Percentiles rank a stretch among this genome's conserved stretches.
These are phyloP conservation scores for Coregonus suidteri DNA, from an alignment of 2,797 vertebrate genomes.

Conservation along the genomic window DNA sequence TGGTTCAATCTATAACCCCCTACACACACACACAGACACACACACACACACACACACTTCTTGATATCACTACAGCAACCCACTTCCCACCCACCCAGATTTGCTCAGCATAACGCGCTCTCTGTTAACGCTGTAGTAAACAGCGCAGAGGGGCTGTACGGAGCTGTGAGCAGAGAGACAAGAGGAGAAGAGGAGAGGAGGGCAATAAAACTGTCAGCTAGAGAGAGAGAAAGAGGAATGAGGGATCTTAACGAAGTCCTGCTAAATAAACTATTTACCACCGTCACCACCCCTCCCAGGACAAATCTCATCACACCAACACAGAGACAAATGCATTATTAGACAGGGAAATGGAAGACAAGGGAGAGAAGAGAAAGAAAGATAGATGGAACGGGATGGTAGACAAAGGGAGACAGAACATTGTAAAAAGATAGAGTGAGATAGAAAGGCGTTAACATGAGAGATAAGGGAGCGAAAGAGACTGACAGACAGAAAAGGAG, in stretches of 20 bases:
- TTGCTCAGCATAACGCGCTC: slow-evolving; percentile 52
- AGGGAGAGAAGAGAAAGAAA: slow-evolving; percentile 24
- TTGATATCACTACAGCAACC: slow-evolving; percentile 52
- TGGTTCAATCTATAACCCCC: slow-evolving; percentile 42
- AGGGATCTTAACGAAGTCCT: slow-evolving; percentile 38
- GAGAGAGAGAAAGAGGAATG: slow-evolving; percentile 36
- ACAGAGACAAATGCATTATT: slow-evolving; percentile 31
- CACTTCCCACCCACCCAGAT: slow-evolving; percentile 51
- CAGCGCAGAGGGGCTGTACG: not conserved
- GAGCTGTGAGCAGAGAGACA: slow-evolving; percentile 22
- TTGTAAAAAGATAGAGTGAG: not conserved
- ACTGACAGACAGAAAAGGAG: not conserved
- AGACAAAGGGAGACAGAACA: not conserved
- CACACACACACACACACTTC: slow-evolving; percentile 6
- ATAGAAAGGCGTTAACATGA: not conserved
- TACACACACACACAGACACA: not conserved
- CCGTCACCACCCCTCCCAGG: slow-evolving; percentile 38
- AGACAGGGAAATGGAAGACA: slow-evolving; percentile 31
- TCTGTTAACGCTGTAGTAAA: slow-evolving; percentile 49
- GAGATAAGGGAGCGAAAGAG: not conserved
- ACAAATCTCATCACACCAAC: slow-evolving; percentile 50
- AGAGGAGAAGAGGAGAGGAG: slow-evolving; percentile 17
- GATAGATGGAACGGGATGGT: slow-evolving; percentile 50
- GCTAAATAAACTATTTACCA: slow-evolving; percentile 56
- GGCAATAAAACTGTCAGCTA: slow-evolving; percentile 50